phyloP scores from a whole-genome alignment of 2,888 invertebrate genomes.

The Idaea straminata region DNA sequence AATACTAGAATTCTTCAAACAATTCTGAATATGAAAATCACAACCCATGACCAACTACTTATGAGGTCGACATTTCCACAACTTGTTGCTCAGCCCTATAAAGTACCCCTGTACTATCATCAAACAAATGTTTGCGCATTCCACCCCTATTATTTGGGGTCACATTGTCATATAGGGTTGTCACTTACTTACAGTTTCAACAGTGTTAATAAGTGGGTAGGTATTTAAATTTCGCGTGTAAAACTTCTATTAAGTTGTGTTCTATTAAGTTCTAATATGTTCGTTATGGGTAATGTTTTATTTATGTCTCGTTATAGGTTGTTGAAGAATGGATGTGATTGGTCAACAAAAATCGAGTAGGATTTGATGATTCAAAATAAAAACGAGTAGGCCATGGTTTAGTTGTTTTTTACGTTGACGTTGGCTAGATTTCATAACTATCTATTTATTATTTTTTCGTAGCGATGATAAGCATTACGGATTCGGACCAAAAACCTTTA shows the following conservation, averaged over 20 bases:
- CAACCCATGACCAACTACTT: not conserved
- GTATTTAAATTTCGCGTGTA: not conserved
- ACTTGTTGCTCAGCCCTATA: slow-evolving; percentile 2
- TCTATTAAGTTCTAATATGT: not conserved
- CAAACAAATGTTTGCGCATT: slow-evolving; percentile 69
- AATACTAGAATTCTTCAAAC: not conserved
- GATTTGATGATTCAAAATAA: too few species aligned
- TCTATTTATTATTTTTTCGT: too few species aligned
- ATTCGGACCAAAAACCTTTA: too few species aligned
- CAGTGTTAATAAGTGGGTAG: not conserved
- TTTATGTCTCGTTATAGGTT: not conserved
- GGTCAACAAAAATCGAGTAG: too few species aligned
- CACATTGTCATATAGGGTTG: slow-evolving; percentile 69
- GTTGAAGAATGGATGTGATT: not conserved
- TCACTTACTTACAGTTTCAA: slow-evolving; percentile 4
- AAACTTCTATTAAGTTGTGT: not conserved
- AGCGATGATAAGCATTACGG: too few species aligned
- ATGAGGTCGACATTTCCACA: not conserved
- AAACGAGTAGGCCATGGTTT: too few species aligned
- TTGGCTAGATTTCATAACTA: too few species aligned
- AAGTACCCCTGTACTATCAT: slow-evolving; percentile 33
- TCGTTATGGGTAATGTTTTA: not conserved
- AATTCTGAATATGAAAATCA: not conserved
- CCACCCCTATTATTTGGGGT: slow-evolving; percentile 72
- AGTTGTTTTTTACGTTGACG: too few species aligned